Evolutionary conservation across 2,797 vertebrate genomes (phyloP).

Genomic region (Linurgus olivaceus): DNA sequence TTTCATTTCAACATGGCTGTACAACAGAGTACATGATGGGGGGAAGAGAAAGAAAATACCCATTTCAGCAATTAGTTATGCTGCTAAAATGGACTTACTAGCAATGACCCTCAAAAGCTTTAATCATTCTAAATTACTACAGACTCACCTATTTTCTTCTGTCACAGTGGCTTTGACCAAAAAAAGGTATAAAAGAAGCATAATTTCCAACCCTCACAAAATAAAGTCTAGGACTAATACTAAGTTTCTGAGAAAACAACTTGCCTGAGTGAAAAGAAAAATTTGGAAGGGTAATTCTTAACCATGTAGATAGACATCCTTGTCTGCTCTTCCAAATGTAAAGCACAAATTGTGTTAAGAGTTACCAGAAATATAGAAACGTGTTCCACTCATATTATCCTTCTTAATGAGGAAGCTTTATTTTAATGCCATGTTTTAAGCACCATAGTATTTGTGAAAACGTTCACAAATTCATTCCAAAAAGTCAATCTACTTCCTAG

Average conservation of each 20-base stretch:
- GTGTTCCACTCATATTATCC: neutral
- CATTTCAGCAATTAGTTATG: neutral
- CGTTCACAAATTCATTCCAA: neutral
- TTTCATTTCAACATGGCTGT: neutral
- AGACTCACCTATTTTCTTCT: neutral
- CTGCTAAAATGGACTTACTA: neutral
- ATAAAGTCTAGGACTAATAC: neutral
- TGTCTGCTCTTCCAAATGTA: neutral
- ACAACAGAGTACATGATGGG: neutral
- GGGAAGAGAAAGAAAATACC: neutral
- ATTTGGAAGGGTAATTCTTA: neutral
- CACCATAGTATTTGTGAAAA: neutral
- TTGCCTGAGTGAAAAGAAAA: neutral
- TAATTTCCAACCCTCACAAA: neutral
- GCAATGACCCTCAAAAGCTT: neutral
- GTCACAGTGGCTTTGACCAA: neutral
- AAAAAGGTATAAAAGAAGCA: neutral
- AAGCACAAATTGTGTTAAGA: neutral
- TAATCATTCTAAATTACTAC: neutral
- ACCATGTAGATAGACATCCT: accelerated
- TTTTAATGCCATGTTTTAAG: neutral
- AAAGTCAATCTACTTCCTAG: neutral
- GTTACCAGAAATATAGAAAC: neutral
- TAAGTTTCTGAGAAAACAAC: neutral
- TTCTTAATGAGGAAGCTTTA: neutral